Conservation (phyloP, 2,113 vertebrate genomes). For the Plecotus auritus region DNA sequence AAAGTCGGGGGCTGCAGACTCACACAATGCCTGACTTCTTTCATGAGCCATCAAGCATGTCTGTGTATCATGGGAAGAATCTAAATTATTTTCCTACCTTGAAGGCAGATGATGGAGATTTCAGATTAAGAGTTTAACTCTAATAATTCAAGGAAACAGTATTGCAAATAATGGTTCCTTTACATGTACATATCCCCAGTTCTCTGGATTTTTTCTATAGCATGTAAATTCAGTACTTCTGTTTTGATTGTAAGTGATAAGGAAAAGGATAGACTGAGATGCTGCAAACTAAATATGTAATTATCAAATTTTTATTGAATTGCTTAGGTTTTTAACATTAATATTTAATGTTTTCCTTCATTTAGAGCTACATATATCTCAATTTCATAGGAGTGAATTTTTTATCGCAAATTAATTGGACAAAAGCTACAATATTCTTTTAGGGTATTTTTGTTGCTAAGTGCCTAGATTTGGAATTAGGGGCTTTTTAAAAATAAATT, state of each 20-base stretch:
- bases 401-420: background rate
- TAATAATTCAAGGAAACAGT: background rate
- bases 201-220: background rate
- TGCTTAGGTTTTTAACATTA: background rate
- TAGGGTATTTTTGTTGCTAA: background rate
- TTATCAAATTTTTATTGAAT: background rate
- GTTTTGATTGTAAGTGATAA: slow-evolving; percentile 2
- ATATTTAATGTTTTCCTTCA: background rate
- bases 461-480: slow-evolving; percentile 23
- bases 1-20: background rate
- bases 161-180: background rate
- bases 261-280: background rate
- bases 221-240: slow-evolving; percentile 7
- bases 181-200: background rate
- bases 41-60: background rate
- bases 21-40: background rate
- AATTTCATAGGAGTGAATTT: background rate
- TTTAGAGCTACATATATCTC: background rate
- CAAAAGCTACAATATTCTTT: background rate
- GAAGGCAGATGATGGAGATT: background rate
- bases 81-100: slow-evolving; percentile 16
- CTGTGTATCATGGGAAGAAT: background rate
- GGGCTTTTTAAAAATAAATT: slow-evolving; percentile 32
- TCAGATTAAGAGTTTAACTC: background rate
- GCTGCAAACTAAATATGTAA: background rate